Conservation (phyloP, 2,888 invertebrate species). For the Cephus sareptanus region DNA sequence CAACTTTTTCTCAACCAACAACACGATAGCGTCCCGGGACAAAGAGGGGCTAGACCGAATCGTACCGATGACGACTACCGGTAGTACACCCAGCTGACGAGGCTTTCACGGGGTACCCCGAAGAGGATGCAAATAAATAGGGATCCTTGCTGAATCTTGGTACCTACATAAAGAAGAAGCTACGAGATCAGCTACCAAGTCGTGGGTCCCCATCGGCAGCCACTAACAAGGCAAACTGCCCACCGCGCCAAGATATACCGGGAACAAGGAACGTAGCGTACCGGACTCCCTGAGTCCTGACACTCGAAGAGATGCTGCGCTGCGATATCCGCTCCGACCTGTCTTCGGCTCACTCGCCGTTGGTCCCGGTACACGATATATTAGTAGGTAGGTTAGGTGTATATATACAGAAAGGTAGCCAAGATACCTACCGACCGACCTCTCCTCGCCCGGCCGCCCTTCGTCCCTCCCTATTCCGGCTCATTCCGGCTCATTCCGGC, state of each 20-base stretch:
- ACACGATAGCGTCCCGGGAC: not conserved
- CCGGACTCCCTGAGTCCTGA: conserved; percentile 42
- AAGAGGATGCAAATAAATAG: not conserved
- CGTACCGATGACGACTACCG: not conserved
- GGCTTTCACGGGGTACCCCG: not conserved
- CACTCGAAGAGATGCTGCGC: conserved; percentile 57
- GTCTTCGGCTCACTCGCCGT: conserved; percentile 34
- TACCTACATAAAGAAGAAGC: not conserved
- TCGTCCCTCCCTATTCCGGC: conserved; percentile 19
- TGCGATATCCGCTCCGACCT: conserved; percentile 53
- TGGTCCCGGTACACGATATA: conserved; percentile 37
- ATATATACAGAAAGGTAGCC: not conserved
- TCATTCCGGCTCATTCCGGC: conserved; percentile 21
- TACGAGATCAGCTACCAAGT: conserved; percentile 4
- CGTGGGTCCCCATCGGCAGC: conserved; percentile 52
- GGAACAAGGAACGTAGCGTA: conserved; percentile 45
- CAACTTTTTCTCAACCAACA: not conserved
- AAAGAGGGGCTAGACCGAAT: not conserved
- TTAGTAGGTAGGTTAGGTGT: conserved; percentile 33
- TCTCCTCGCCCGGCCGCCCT: conserved; percentile 14
- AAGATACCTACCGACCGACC: not conserved
- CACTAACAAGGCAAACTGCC: conserved; percentile 53
- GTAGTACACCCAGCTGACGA: not conserved
- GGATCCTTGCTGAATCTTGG: not conserved
- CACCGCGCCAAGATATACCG: conserved; percentile 13